A percentile compares a stretch with the other conserved stretches of the same genome.
Conservation (phyloP, 2,797 vertebrate species). For the Falco columbarius region DNA sequence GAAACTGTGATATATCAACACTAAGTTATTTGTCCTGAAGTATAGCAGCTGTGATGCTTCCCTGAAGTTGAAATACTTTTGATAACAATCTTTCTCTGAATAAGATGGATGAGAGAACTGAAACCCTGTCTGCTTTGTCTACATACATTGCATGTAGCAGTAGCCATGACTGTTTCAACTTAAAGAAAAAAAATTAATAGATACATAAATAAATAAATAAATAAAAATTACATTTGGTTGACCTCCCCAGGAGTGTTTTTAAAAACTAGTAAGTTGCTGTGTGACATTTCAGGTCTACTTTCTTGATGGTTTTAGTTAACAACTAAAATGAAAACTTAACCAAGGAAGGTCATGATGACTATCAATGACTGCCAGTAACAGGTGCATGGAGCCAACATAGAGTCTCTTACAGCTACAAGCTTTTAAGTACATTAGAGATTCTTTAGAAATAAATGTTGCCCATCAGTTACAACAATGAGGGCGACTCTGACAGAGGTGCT, state of each 20-base stretch:
- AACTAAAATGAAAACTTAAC: not conserved
- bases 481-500: not conserved
- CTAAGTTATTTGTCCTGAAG: not conserved
- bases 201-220: too few relatives aligned
- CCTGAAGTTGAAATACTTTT: not conserved
- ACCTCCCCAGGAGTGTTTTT: not conserved
- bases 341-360: not conserved
- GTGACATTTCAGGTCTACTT: not conserved
- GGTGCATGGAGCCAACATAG: not conserved
- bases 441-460: not conserved
- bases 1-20: not conserved
- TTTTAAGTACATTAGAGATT: not conserved
- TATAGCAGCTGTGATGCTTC: not conserved
- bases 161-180: not conserved
- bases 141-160: not conserved
- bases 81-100: not conserved
- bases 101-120: not conserved
- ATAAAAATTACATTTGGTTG: not conserved
- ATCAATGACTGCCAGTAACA: not conserved
- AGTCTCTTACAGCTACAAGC: not conserved
- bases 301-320: not conserved
- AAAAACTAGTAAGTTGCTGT: not conserved
- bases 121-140: not conserved
- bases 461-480: not conserved
- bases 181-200: not conserved